Evolutionary conservation across 1,140 invertebrate genomes (phyloP).

Genomic region (Atopsyche davidsoni): DNA sequence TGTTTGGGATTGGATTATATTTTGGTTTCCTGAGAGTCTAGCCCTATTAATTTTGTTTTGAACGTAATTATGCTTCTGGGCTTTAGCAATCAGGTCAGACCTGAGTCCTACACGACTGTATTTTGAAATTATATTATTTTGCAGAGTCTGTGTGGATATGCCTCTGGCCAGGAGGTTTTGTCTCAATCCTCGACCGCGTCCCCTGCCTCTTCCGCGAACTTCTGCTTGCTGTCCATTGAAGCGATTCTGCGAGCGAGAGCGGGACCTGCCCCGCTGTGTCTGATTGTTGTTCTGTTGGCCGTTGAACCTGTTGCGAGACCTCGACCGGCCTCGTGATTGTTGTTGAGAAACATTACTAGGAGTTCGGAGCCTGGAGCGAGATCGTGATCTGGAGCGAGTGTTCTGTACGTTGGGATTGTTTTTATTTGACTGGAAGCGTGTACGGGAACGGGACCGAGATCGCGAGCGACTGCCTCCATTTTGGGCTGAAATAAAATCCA

Average conservation of each 20-base stretch:
- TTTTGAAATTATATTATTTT: conserved; percentile 3
- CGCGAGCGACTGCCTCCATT: conserved; percentile 3
- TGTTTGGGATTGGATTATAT: conserved; percentile 16
- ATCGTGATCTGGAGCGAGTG: conserved; percentile 15
- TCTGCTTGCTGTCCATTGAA: conserved; percentile 1
- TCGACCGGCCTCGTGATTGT: not conserved
- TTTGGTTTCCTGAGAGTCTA: not conserved
- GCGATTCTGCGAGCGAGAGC: conserved; percentile 6
- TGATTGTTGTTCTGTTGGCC: not conserved
- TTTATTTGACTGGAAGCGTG: conserved; percentile 18
- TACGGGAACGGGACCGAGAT: conserved; percentile 16
- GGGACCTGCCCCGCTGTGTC: not conserved
- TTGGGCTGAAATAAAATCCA: conserved; percentile 9
- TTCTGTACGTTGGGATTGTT: conserved; percentile 7
- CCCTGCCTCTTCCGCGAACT: conserved; percentile 11
- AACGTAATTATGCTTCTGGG: conserved; percentile 14
- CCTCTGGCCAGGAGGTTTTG: conserved; percentile 6
- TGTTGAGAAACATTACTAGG: not conserved
- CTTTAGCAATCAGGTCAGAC: conserved; percentile 22
- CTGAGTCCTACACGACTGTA: conserved; percentile 14
- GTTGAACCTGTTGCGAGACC: not conserved
- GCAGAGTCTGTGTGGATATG: conserved; percentile 12
- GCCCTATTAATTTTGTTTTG: conserved; percentile 12
- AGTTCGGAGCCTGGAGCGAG: conserved; percentile 4
- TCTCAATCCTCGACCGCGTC: not conserved